Percentiles rank a stretch among this genome's conserved stretches.
phyloP scores from a whole-genome alignment of 2,888 invertebrate species.

The Andrena fulva region DNA sequence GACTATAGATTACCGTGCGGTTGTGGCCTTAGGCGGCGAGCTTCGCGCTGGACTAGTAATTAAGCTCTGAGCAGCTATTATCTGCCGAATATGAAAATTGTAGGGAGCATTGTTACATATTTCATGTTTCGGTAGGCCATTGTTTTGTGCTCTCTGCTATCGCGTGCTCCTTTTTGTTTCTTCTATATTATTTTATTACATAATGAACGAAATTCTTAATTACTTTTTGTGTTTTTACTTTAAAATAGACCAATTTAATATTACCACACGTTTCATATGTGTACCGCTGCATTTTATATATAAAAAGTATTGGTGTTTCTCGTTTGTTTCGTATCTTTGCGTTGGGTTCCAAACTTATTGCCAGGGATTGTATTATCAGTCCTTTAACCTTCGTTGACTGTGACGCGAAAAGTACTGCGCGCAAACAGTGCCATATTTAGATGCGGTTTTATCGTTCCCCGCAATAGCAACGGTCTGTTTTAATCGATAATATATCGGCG shows the following conservation, averaged over 20 bases:
- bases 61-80: slow-evolving; percentile 78
- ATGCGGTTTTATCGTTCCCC: not conserved
- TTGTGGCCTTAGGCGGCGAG: slow-evolving; percentile 61
- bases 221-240: too few species aligned
- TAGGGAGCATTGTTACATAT: slow-evolving; percentile 66
- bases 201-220: not conserved
- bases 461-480: not conserved
- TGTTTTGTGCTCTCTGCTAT: slow-evolving; percentile 7
- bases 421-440: not conserved
- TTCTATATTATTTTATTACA: not conserved
- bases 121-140: slow-evolving; percentile 25
- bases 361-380: not conserved
- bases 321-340: too few species aligned
- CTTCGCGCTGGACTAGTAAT: slow-evolving; percentile 71
- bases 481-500: slow-evolving; percentile 37
- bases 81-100: slow-evolving; percentile 81
- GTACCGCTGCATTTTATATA: not conserved
- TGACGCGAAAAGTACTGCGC: not conserved
- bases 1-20: slow-evolving; percentile 55
- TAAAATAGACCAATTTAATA: not conserved
- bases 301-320: too few species aligned
- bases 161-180: not conserved
- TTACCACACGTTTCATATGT: not conserved
- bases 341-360: too few species aligned
- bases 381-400: not conserved